Conservation (phyloP, 2,888 invertebrate genomes). For the Tricholauxania praeusta region DNA sequence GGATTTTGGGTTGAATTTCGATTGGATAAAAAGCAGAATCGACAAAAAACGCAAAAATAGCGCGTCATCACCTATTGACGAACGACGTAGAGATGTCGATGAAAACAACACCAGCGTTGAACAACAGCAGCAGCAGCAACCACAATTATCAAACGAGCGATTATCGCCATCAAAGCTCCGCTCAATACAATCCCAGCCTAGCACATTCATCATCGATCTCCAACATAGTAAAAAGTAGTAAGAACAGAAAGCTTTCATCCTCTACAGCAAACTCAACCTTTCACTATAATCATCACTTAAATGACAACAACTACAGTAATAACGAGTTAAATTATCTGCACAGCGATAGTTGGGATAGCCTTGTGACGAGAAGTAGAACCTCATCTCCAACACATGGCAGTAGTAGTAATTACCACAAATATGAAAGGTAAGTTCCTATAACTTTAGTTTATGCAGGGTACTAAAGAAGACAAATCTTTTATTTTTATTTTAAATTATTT, state of each 20-base stretch:
- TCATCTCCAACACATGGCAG: slow-evolving; percentile 69
- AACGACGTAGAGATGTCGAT: slow-evolving; percentile 44
- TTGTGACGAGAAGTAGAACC: slow-evolving; percentile 69
- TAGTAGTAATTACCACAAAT: slow-evolving; percentile 50
- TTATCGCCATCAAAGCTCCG: slow-evolving; percentile 53
- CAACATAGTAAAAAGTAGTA: slow-evolving; percentile 57
- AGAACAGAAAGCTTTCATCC: slow-evolving; percentile 55
- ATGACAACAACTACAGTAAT: slow-evolving; percentile 49
- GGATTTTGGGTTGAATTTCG: slow-evolving; percentile 1
- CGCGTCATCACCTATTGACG: slow-evolving; percentile 49
- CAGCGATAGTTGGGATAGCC: slow-evolving; percentile 67
- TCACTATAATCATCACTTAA: slow-evolving; percentile 48
- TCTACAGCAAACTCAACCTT: slow-evolving; percentile 47
- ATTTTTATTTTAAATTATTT: not conserved
- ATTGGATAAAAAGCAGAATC: slow-evolving; percentile 40
- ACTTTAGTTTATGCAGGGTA: no score
- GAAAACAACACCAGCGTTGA: slow-evolving; percentile 45
- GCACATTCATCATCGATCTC: slow-evolving; percentile 64
- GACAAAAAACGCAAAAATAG: slow-evolving; percentile 52
- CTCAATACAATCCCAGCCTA: slow-evolving; percentile 59
- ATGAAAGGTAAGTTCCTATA: slow-evolving; percentile 54
- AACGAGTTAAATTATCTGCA: slow-evolving; percentile 51
- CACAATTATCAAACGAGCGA: slow-evolving; percentile 52
- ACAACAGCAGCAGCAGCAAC: slow-evolving; percentile 46
- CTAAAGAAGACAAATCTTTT: not conserved